A percentile compares a stretch with the other conserved stretches of the same genome.
phyloP scores from a whole-genome alignment of 2,888 invertebrate species.

The Apamea crenata region DNA sequence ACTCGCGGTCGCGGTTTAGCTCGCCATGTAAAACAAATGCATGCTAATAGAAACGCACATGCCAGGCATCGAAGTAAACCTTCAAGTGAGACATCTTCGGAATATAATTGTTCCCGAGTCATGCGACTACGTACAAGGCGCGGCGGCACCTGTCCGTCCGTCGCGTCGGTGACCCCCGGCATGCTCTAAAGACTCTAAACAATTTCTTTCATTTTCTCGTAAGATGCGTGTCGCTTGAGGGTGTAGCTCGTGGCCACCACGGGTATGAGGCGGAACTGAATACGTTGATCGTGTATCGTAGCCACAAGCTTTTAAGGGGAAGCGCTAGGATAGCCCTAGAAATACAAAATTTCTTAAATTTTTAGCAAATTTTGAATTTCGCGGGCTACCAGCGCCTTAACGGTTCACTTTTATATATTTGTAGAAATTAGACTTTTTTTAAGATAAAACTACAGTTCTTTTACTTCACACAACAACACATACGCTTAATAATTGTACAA shows the following conservation, averaged over 20 bases:
- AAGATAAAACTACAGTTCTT: conserved; percentile 42
- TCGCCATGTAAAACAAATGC: neutral
- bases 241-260: neutral
- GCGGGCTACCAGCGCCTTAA: no score
- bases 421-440: neutral
- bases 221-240: no score
- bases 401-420: neutral
- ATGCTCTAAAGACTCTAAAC: no score
- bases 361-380: no score
- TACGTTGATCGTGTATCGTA: neutral
- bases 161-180: no score
- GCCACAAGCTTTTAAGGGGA: neutral
- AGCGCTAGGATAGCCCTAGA: no score
- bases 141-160: no score
- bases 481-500: conserved; percentile 26
- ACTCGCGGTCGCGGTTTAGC: no score
- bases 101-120: no score
- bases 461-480: conserved; percentile 17
- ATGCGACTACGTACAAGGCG: no score
- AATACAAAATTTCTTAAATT: no score
- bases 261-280: neutral
- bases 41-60: neutral
- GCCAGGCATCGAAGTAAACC: neutral
- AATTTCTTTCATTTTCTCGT: neutral
- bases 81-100: neutral